These are phyloP conservation scores for Glyphotaelius pellucidus DNA, from an alignment of 2,888 invertebrate genomes.

Conservation along the genomic window DNA sequence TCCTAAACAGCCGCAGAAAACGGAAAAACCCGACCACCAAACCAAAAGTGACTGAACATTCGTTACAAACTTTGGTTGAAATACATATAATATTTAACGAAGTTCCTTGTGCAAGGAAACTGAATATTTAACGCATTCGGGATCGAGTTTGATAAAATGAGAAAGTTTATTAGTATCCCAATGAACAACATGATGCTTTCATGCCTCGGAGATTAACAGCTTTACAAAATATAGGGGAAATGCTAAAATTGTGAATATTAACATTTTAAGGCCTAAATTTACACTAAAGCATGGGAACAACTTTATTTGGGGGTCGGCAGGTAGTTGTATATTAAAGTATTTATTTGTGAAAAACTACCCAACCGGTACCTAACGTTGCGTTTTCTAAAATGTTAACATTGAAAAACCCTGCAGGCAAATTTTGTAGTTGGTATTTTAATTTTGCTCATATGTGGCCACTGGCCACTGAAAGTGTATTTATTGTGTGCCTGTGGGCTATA, in stretches of 20 bases:
- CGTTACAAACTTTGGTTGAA: not conserved
- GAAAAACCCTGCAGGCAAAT: not conserved
- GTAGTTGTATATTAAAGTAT: not conserved
- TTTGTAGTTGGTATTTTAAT: not conserved
- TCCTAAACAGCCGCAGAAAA: slow-evolving; percentile 22
- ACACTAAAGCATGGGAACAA: not conserved
- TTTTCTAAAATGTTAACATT: not conserved
- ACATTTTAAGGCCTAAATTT: not conserved
- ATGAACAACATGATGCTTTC: slow-evolving; percentile 10
- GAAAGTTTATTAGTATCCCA: slow-evolving; percentile 9
- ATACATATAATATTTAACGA: not conserved
- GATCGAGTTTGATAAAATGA: slow-evolving; percentile 16
- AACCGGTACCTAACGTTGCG: not conserved
- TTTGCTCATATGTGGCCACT: not conserved
- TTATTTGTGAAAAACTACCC: not conserved
- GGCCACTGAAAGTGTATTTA: slow-evolving; percentile 23
- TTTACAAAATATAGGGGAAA: slow-evolving; percentile 16
- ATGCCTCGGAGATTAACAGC: slow-evolving; percentile 24
- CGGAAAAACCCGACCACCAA: slow-evolving; percentile 29
- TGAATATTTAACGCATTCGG: slow-evolving; percentile 15
- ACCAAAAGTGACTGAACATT: slow-evolving; percentile 13
- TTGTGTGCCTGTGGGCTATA: slow-evolving; percentile 24
- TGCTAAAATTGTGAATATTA: slow-evolving; percentile 1
- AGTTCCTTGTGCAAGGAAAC: not conserved
- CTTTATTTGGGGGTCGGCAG: not conserved